Conservation (phyloP, 2,888 invertebrate species). For the Fragum whitleyi region DNA sequence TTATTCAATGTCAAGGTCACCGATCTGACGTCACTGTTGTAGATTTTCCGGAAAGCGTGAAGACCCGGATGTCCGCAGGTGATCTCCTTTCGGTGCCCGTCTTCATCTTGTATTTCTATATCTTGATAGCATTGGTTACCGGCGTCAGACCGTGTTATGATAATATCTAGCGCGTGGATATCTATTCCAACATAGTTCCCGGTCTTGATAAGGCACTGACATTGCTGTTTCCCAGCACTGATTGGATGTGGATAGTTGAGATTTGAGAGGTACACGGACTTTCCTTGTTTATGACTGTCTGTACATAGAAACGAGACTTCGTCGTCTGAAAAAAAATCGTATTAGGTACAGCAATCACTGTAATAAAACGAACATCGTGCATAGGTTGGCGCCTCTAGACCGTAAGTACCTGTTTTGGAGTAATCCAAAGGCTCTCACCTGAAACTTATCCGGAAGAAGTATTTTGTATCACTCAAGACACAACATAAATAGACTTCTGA, state of each 20-base stretch:
- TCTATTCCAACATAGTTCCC: slow-evolving; percentile 70
- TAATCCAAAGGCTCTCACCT: too few species aligned
- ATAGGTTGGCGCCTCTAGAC: too few species aligned
- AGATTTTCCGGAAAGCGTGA: slow-evolving; percentile 76
- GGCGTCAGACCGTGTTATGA: slow-evolving; percentile 64
- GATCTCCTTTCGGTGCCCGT: slow-evolving; percentile 69
- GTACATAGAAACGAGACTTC: slow-evolving; percentile 76
- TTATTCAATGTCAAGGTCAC: slow-evolving; percentile 75
- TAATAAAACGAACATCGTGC: too few species aligned
- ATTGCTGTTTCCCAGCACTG: slow-evolving; percentile 63
- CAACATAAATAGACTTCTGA: too few species aligned
- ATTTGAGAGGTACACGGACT: slow-evolving; percentile 75
- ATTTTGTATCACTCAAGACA: too few species aligned
- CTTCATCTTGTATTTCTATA: slow-evolving; percentile 71
- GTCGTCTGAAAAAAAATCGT: slow-evolving; percentile 63
- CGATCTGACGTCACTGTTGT: slow-evolving; percentile 73
- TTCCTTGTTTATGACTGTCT: slow-evolving; percentile 71
- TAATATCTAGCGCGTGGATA: slow-evolving; percentile 74
- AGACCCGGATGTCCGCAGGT: slow-evolving; percentile 76
- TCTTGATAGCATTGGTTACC: slow-evolving; percentile 68
- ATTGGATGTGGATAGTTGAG: slow-evolving; percentile 75
- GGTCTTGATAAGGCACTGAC: slow-evolving; percentile 76
- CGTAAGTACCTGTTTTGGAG: too few species aligned
- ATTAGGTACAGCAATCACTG: too few species aligned
- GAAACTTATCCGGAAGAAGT: too few species aligned